Evolutionary conservation across 2,113 vertebrate genomes (phyloP).

Genomic region (Coptodon bakossiorum): DNA sequence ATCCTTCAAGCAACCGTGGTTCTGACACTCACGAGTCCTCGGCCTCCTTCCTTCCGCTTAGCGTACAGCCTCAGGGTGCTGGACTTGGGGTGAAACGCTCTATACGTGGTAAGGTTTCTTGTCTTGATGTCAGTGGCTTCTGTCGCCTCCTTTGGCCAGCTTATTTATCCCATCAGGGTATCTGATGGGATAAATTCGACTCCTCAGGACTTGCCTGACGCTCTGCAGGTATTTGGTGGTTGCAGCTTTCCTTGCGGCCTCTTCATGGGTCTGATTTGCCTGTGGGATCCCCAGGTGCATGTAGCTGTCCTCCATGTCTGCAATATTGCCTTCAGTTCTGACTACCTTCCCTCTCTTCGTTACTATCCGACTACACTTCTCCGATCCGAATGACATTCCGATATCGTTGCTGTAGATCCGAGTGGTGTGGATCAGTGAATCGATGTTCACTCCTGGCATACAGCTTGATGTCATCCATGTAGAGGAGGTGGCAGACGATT

Average conservation of each 20-base stretch:
- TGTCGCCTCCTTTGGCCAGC: rapidly evolving
- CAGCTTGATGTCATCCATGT: not conserved
- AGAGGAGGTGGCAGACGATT: not conserved
- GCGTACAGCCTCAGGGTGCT: not conserved
- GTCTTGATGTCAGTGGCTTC: not conserved
- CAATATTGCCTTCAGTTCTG: not conserved
- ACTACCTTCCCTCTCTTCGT: not conserved
- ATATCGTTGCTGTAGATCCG: not conserved
- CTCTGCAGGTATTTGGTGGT: not conserved
- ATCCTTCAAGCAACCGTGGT: not conserved
- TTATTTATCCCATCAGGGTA: not conserved
- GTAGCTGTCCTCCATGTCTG: rapidly evolving
- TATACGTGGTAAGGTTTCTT: rapidly evolving
- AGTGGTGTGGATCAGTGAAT: not conserved
- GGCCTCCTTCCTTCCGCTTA: not conserved
- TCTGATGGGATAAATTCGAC: too few species aligned
- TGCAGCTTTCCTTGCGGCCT: not conserved
- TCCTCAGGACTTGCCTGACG: not conserved
- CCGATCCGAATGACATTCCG: not conserved
- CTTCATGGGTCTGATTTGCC: not conserved
- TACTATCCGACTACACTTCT: not conserved
- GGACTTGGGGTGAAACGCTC: not conserved
- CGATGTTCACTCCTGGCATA: not conserved
- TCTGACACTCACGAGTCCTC: not conserved
- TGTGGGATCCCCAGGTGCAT: not conserved